These are phyloP conservation scores for Cylas formicarius DNA, from an alignment of 1,140 invertebrate species.

Conservation along the genomic window DNA sequence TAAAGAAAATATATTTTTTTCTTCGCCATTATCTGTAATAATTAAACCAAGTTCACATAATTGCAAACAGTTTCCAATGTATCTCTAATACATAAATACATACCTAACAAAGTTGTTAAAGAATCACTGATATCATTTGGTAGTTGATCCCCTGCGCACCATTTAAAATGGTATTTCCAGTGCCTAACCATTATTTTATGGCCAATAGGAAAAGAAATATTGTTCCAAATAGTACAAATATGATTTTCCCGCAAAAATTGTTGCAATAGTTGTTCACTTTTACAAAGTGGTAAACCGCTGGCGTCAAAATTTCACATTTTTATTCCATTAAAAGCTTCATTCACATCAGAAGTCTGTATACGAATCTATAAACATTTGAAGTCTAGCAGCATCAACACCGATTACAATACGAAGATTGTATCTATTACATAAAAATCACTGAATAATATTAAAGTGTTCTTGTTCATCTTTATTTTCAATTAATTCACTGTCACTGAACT, in stretches of 20 bases:
- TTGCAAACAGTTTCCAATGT: background rate
- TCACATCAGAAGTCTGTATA: constrained; percentile 24
- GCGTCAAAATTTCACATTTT: constrained; percentile 26
- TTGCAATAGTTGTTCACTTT: constrained; percentile 34
- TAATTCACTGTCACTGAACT: constrained; percentile 8
- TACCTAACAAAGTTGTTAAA: constrained; percentile 13
- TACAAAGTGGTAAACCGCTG: constrained; percentile 28
- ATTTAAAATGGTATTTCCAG: constrained; percentile 20
- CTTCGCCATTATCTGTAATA: too few species aligned
- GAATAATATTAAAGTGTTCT: constrained; percentile 18
- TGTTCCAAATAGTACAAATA: constrained; percentile 32
- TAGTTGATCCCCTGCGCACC: constrained; percentile 23
- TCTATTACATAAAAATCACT: constrained; percentile 21
- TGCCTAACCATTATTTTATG: constrained; percentile 18
- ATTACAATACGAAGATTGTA: constrained; percentile 19
- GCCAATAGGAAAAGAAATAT: constrained; percentile 19
- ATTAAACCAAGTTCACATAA: constrained; percentile 1
- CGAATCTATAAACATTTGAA: constrained; percentile 20
- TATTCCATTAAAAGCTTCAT: constrained; percentile 23
- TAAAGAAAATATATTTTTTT: too few species aligned
- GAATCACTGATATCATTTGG: constrained; percentile 12
- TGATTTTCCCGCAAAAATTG: constrained; percentile 33
- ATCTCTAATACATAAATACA: constrained; percentile 1
- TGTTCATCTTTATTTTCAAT: constrained; percentile 21
- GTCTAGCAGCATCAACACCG: constrained; percentile 24